phyloP scores from a whole-genome alignment of 1,140 invertebrate species.

The Lasioglossum albipes region DNA sequence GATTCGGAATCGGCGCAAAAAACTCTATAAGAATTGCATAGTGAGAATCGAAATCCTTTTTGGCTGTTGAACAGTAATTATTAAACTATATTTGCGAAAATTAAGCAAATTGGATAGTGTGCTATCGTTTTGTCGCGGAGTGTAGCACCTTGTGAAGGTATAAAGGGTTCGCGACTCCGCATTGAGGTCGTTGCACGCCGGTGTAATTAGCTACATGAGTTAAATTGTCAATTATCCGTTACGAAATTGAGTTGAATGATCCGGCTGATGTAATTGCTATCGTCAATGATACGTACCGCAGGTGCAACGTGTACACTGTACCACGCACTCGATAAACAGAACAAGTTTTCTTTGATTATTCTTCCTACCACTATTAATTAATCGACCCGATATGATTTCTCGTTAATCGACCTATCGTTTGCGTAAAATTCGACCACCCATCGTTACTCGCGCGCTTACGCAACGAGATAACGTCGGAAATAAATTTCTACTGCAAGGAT shows the following conservation, averaged over 20 bases:
- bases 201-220: conserved; percentile 42
- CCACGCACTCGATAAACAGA: neutral
- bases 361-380: neutral
- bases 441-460: neutral
- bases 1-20: no score
- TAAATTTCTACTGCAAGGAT: neutral
- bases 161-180: conserved; percentile 7
- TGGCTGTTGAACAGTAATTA: no score
- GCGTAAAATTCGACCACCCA: neutral
- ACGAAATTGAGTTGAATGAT: conserved; percentile 62
- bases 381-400: neutral
- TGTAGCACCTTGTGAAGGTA: neutral
- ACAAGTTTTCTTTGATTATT: neutral
- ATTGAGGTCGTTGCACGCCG: conserved; percentile 44
- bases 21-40: no score
- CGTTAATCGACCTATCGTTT: neutral
- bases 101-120: no score
- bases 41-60: no score
- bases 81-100: no score
- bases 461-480: neutral
- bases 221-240: conserved; percentile 55
- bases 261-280: conserved; percentile 42
- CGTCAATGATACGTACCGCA: conserved; percentile 27
- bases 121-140: no score
- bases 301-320: conserved; percentile 23